phyloP scores from a whole-genome alignment of 2,797 vertebrate genomes.

The Anguilla anguilla region DNA sequence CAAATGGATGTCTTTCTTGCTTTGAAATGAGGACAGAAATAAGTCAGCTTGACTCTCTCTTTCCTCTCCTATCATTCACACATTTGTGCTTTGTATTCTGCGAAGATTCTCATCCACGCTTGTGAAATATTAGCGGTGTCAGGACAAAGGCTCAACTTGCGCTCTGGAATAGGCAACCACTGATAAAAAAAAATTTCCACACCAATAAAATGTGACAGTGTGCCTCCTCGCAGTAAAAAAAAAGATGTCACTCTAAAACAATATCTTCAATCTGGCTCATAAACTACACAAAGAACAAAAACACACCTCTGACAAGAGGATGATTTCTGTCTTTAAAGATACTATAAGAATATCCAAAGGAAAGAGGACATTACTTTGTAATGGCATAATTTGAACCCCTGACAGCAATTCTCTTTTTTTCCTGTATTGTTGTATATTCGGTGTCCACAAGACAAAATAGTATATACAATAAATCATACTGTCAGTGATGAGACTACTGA shows the following conservation, averaged over 20 bases:
- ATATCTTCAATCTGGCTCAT: background rate
- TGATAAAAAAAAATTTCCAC: background rate
- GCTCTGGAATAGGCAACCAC: background rate
- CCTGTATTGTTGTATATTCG: background rate
- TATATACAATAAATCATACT: background rate
- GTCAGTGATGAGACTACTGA: background rate
- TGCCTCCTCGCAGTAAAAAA: background rate
- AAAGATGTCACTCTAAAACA: background rate
- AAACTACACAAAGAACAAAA: background rate
- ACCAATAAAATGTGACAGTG: background rate
- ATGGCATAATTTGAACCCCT: background rate
- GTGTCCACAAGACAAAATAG: background rate
- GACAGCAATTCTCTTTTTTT: background rate
- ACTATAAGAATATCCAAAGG: background rate
- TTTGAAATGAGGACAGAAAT: background rate
- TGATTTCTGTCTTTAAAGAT: background rate
- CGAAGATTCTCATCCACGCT: background rate
- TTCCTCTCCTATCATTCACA: background rate
- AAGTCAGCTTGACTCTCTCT: background rate
- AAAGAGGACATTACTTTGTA: background rate
- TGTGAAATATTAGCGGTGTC: background rate
- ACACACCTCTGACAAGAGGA: background rate
- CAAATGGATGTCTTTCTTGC: background rate
- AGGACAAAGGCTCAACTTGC: background rate
- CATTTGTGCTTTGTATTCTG: background rate